Conservation (phyloP, 2,113 vertebrate genomes). For the Melanerpes formicivorus region DNA sequence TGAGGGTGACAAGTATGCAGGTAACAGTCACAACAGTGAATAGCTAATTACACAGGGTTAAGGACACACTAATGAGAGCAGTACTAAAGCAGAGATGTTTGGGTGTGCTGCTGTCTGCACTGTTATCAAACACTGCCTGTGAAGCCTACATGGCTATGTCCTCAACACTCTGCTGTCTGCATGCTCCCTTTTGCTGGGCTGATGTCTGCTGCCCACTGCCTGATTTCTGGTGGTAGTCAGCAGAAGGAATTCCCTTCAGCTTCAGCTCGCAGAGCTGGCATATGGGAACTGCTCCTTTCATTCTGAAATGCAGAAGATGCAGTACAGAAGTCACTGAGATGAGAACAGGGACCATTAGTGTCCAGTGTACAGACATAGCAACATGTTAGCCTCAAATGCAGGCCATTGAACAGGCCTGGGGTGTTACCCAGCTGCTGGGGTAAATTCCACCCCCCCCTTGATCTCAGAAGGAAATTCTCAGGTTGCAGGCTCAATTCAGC, state of each 20-base stretch:
- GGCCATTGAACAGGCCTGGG: not conserved
- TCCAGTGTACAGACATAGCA: fast-evolving
- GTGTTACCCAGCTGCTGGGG: not conserved
- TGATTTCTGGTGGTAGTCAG: not conserved
- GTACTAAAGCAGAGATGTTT: not conserved
- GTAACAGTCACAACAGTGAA: not conserved
- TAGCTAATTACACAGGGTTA: not conserved
- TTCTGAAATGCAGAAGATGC: not conserved
- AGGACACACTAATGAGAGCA: not conserved
- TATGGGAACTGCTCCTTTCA: fast-evolving
- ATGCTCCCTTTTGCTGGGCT: not conserved
- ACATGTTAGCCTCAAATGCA: not conserved
- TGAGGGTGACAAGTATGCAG: fast-evolving
- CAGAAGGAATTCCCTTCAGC: not conserved
- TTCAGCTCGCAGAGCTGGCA: not conserved
- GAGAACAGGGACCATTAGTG: not conserved
- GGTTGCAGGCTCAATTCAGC: not conserved
- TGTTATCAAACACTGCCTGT: not conserved
- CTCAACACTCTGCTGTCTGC: too few relatives aligned
- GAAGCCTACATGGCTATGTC: fast-evolving
- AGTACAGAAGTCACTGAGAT: not conserved
- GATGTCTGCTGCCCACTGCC: fast-evolving
- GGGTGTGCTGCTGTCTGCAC: too few relatives aligned
- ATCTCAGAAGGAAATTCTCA: not conserved
- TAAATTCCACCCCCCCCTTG: not conserved